Conservation (phyloP, 2,888 invertebrate species). For the Achlya flavicornis region DNA sequence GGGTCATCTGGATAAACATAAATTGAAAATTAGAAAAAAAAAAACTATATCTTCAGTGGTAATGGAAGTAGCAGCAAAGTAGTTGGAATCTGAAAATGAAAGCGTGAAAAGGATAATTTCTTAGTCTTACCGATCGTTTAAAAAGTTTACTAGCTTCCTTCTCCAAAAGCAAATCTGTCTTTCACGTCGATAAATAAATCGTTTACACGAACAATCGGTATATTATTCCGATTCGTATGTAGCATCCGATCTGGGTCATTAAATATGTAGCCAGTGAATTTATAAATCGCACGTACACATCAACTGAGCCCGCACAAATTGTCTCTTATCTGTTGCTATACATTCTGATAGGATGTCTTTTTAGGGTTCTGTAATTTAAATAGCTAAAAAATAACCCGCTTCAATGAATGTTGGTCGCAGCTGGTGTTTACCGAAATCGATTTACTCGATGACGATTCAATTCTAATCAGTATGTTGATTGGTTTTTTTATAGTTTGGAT, state of each 20-base stretch:
- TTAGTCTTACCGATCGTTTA: background rate
- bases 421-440: too few relatives aligned
- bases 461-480: too few relatives aligned
- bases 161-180: background rate
- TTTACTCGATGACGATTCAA: too few relatives aligned
- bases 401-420: background rate
- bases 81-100: too few relatives aligned
- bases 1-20: too few relatives aligned
- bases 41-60: too few relatives aligned
- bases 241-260: conserved; percentile 2
- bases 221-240: conserved; percentile 8
- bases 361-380: background rate
- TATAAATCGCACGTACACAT: background rate
- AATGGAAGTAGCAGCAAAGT: too few relatives aligned
- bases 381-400: background rate
- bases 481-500: too few relatives aligned
- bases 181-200: conserved; percentile 11
- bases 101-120: background rate
- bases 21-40: too few relatives aligned
- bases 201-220: conserved; percentile 10
- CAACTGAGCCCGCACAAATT: conserved; percentile 7
- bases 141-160: background rate
- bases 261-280: conserved; percentile 7
- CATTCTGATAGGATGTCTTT: background rate
- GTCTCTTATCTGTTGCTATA: background rate